phyloP scores from a whole-genome alignment of 53 echinoderm and acorn worm species.

The Hippasteria phrygiana region DNA sequence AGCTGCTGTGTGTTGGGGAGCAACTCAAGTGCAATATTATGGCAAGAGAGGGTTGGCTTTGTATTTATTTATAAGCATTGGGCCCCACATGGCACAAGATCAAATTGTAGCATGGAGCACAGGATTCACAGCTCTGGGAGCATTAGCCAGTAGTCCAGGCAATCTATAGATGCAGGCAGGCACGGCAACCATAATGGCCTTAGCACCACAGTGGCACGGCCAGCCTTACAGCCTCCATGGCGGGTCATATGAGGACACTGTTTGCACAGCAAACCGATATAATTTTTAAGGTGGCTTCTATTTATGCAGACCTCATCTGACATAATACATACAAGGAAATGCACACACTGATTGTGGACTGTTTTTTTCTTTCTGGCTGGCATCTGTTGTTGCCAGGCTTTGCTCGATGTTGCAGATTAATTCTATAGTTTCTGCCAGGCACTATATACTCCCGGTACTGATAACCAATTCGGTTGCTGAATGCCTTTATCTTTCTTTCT shows the following conservation, averaged over 20 bases:
- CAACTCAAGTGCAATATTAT: conserved; percentile 45
- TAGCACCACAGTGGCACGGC: conserved; percentile 11
- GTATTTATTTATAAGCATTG: conserved; percentile 8
- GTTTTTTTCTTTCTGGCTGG: neutral
- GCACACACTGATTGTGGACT: conserved; percentile 55
- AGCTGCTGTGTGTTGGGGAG: conserved; percentile 8
- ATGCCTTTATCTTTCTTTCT: conserved; percentile 38
- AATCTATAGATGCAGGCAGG: neutral
- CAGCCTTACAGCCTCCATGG: conserved; percentile 41
- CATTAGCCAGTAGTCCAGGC: conserved; percentile 30
- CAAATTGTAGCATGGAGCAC: neutral
- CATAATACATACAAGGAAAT: conserved; percentile 45
- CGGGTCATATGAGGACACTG: conserved; percentile 60
- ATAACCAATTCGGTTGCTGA: conserved; percentile 40
- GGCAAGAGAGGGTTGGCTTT: conserved; percentile 36
- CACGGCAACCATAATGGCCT: conserved; percentile 40
- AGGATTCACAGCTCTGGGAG: conserved; percentile 17
- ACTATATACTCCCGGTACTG: conserved; percentile 39
- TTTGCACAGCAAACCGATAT: conserved; percentile 65
- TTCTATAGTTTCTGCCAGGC: conserved; percentile 20
- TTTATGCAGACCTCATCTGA: conserved; percentile 61
- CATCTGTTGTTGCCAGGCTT: conserved; percentile 52
- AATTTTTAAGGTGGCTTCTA: conserved; percentile 63
- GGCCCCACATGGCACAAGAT: conserved; percentile 3
- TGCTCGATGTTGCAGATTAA: conserved; percentile 51